Base-by-base conservation (phyloP, 1,140 invertebrate genomes). In the Leptinotarsa undecemlineata region DNA sequence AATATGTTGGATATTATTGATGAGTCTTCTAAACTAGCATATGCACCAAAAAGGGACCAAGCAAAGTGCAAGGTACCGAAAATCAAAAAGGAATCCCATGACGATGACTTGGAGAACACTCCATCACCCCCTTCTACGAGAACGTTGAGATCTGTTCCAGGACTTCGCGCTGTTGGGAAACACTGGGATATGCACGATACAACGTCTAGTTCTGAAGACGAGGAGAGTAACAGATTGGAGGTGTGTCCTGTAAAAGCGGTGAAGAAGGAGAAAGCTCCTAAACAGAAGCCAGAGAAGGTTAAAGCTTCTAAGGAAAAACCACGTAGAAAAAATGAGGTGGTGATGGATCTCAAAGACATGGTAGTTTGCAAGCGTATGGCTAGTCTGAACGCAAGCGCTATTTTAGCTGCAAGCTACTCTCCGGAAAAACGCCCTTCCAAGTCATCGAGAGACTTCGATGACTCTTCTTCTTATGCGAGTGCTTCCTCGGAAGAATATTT, bases 281-380 rank as follows among this genome's bases (percentile, higher is more conserved):
- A 66, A 8, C 73, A 23, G 62, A 78, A 80, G 48, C 64, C 73
- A 33, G 74, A 67, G 68, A 69, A 76, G 20, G 80, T 74, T 48
- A 75, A 77, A 20, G 71, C 74, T n/a, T 74, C 73, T 68, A 74
- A 74, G 47, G 80, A 75, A 71, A 82, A 82, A 68, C 79, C 86
- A 67, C 71, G 82, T 62, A 74, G 80, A 21, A 82, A 84, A 71
- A 72, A 89, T 76, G 92, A 93, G 81, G 87, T 94, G 42, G 90
- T 92, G 20, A 94, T 95, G 90, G 94, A 95, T 82, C 86, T 95
- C 63, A 94, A 94, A 81, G 93, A 94, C 78, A 94, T 95, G 90
- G 92, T 96, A 1, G 94, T 95, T 2, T 90, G 92, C 77, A 96
- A 96, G 82, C 88, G 96, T 33, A 96, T 97, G 95, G 96, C 96